A percentile compares a stretch with the other conserved stretches of the same genome.
Conservation (phyloP, 2,797 vertebrate species). For the Chelon labrosus region DNA sequence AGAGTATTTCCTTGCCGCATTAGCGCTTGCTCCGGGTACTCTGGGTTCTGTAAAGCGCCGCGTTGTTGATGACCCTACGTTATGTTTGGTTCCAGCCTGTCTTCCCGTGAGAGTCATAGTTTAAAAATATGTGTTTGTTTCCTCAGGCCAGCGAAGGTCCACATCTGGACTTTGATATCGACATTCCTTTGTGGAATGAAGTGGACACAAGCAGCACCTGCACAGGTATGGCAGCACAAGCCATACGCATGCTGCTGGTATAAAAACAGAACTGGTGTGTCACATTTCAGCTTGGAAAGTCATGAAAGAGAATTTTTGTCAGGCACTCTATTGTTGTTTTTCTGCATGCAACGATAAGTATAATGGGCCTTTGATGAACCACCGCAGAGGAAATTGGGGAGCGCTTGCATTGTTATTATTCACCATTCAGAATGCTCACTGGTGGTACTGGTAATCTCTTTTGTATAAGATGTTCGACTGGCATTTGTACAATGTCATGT, state of each 20-base stretch:
- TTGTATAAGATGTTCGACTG: not conserved
- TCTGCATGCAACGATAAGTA: not conserved
- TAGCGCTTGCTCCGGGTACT: no score
- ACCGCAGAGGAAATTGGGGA: not conserved
- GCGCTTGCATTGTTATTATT: no score
- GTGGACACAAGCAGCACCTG: slow-evolving; percentile 79
- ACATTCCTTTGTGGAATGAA: slow-evolving; percentile 88
- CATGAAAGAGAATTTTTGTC: not conserved
- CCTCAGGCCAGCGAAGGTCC: slow-evolving; percentile 84
- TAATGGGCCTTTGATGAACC: not conserved
- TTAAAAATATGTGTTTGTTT: slow-evolving; percentile 28
- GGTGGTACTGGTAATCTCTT: not conserved
- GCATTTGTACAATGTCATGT: not conserved
- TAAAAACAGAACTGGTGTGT: no score
- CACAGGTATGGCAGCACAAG: slow-evolving; percentile 79
- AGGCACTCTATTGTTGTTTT: not conserved
- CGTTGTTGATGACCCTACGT: not conserved
- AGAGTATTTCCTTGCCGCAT: no score
- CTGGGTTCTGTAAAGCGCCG: no score
- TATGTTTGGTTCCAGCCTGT: not conserved
- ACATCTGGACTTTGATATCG: slow-evolving; percentile 91
- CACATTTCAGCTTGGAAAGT: not conserved
- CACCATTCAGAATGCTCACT: not conserved
- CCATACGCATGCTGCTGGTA: no score
- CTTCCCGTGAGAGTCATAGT: not conserved